These are phyloP conservation scores for Discoglossus pictus DNA, from an alignment of 2,797 vertebrate genomes.

Conservation along the genomic window DNA sequence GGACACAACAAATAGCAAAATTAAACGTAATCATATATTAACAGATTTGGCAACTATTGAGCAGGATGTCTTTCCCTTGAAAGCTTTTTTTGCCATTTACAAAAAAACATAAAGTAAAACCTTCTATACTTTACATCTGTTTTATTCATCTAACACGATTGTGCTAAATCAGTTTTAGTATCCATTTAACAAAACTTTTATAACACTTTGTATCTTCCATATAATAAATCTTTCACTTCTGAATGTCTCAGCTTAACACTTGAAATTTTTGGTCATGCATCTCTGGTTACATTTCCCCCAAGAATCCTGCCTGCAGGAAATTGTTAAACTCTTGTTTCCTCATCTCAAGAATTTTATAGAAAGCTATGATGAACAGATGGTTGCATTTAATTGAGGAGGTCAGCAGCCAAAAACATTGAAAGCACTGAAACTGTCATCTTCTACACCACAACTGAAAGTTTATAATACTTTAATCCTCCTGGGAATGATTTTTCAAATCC, in stretches of 20 bases:
- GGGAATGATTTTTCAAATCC: no score
- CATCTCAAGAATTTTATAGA: neutral
- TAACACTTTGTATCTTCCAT: slow-evolving; percentile 50
- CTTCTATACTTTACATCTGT: slow-evolving; percentile 63
- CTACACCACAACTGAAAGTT: no score
- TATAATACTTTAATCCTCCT: no score
- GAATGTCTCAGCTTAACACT: slow-evolving; percentile 57
- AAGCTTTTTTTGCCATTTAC: no score
- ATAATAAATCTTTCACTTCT: slow-evolving; percentile 50
- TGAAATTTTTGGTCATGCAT: slow-evolving; percentile 54
- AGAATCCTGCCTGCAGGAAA: slow-evolving; percentile 53
- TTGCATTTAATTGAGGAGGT: slow-evolving; percentile 48
- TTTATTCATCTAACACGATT: slow-evolving; percentile 57
- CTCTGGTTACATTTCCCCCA: slow-evolving; percentile 44
- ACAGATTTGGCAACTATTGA: no score
- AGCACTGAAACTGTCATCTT: no score
- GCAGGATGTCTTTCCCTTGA: no score
- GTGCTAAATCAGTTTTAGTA: slow-evolving; percentile 49
- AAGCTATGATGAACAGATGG: slow-evolving; percentile 52
- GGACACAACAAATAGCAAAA: no score
- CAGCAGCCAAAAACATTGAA: slow-evolving; percentile 46
- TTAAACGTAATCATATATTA: no score
- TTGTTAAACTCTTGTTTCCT: slow-evolving; percentile 33
- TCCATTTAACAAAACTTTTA: slow-evolving; percentile 52
- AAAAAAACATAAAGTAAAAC: slow-evolving; percentile 62